These are phyloP conservation scores for Blastomussa wellsi DNA, from an alignment of 92 coral and sea anemone species.

Conservation along the genomic window DNA sequence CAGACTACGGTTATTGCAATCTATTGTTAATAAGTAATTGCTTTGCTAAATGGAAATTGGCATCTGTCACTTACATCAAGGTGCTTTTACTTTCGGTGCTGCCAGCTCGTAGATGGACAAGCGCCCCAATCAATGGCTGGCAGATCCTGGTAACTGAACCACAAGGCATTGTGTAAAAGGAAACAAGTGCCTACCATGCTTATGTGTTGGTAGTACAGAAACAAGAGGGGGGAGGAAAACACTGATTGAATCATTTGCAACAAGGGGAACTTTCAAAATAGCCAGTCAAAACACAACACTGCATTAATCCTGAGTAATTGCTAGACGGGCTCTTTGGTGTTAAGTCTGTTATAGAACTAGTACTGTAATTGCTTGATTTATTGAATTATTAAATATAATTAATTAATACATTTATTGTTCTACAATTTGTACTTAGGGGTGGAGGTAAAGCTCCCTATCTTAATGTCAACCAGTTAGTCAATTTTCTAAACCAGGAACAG, in stretches of 20 bases:
- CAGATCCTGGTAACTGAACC: not conserved
- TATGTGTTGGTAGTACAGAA: not conserved
- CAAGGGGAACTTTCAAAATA: not conserved
- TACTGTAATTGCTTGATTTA: not conserved
- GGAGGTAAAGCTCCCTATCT: slow-evolving; percentile 94
- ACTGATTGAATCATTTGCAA: no score
- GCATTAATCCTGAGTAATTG: no score
- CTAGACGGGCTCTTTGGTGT: no score
- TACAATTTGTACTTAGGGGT: slow-evolving; percentile 63
- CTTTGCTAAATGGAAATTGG: not conserved
- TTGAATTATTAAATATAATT: no score
- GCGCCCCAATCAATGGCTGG: not conserved
- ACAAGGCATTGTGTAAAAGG: not conserved
- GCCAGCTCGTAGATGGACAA: not conserved
- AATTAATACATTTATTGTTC: not conserved
- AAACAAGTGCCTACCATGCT: no score
- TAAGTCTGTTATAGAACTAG: no score
- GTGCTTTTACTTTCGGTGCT: not conserved
- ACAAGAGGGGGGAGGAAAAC: not conserved
- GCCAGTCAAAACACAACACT: not conserved
- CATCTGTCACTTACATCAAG: no score
- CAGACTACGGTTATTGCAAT: not conserved
- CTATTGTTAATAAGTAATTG: not conserved
- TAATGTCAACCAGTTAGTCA: slow-evolving; percentile 78
- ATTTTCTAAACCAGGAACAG: slow-evolving; percentile 91